A percentile compares a stretch with the other conserved stretches of the same genome.
Evolutionary conservation across 2,797 vertebrate species (phyloP).

Genomic region (Cyprinodon diabolis): DNA sequence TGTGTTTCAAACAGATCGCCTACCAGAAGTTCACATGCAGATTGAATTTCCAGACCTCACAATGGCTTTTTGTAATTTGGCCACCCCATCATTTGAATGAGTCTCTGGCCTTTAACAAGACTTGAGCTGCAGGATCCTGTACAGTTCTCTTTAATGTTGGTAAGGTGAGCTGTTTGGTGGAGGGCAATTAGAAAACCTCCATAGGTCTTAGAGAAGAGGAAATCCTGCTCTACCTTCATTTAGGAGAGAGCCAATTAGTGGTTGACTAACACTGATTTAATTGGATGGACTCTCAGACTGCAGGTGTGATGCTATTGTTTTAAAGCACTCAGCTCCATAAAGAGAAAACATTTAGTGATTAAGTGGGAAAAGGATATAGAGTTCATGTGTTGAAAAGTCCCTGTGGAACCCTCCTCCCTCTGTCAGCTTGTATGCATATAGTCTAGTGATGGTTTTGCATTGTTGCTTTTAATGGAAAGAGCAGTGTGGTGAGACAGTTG

Average conservation of each 20-base stretch:
- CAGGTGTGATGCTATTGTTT: conserved; percentile 41
- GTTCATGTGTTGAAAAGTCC: conserved; percentile 40
- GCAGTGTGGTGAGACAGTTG: conserved; percentile 28
- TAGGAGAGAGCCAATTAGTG: conserved; percentile 58
- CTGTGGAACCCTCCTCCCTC: conserved; percentile 34
- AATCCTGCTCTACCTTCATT: conserved; percentile 26
- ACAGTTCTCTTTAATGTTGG: conserved; percentile 44
- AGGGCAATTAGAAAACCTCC: conserved; percentile 59
- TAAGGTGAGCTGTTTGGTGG: conserved; percentile 52
- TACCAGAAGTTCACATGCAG: conserved; percentile 28
- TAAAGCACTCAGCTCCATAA: conserved; percentile 17
- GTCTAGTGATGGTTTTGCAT: conserved; percentile 46
- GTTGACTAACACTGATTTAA: conserved; percentile 42
- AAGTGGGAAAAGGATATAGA: conserved; percentile 13
- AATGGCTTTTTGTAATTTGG: conserved; percentile 46
- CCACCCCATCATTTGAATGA: conserved; percentile 25
- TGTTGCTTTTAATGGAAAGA: conserved; percentile 55
- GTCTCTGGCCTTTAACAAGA: conserved; percentile 41
- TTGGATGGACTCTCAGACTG: conserved; percentile 38
- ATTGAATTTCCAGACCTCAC: conserved; percentile 51
- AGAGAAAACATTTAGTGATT: conserved; percentile 26
- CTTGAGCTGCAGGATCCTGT: conserved; percentile 39
- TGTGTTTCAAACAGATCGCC: background rate
- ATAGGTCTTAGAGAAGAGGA: conserved; percentile 40
- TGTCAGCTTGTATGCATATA: conserved; percentile 35